phyloP scores from a whole-genome alignment of 2,797 vertebrate species.

The Nothura maculosa region DNA sequence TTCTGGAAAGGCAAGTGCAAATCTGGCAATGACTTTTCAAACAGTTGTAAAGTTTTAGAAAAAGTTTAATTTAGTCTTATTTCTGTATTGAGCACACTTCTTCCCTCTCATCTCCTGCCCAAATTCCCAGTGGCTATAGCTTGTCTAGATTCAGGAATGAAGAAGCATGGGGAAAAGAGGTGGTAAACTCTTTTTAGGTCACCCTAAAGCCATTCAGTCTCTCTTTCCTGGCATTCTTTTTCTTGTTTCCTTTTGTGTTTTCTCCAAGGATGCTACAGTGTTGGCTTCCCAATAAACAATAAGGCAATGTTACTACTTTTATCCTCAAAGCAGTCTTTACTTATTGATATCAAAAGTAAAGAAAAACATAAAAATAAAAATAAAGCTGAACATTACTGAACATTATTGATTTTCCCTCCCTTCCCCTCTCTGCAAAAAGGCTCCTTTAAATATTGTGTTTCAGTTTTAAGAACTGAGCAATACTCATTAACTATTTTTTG shows the following conservation, averaged over 20 bases:
- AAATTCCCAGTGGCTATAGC: not conserved
- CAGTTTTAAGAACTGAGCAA: not conserved
- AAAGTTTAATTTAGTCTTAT: slow-evolving; percentile 29
- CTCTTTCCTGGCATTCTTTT: not conserved
- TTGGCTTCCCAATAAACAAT: not conserved
- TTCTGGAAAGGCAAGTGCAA: slow-evolving; percentile 30
- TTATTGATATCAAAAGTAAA: not conserved
- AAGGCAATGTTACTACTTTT: slow-evolving; percentile 31
- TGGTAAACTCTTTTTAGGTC: not conserved
- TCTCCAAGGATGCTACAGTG: not conserved
- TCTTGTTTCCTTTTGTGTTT: slow-evolving; percentile 18
- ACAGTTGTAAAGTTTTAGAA: not conserved
- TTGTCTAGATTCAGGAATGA: not conserved
- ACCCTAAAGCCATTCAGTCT: not conserved
- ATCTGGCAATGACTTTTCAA: slow-evolving; percentile 8
- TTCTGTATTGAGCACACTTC: not conserved
- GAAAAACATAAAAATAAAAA: not conserved
- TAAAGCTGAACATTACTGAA: not conserved
- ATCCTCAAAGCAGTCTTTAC: not conserved
- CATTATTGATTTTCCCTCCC: not conserved
- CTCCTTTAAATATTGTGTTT: not conserved
- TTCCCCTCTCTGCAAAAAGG: not conserved
- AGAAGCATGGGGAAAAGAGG: not conserved
- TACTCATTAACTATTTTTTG: not conserved
- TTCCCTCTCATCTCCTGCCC: not conserved